phyloP scores from a whole-genome alignment of 92 coral and sea anemone genomes.

The Diadumene lineata region DNA sequence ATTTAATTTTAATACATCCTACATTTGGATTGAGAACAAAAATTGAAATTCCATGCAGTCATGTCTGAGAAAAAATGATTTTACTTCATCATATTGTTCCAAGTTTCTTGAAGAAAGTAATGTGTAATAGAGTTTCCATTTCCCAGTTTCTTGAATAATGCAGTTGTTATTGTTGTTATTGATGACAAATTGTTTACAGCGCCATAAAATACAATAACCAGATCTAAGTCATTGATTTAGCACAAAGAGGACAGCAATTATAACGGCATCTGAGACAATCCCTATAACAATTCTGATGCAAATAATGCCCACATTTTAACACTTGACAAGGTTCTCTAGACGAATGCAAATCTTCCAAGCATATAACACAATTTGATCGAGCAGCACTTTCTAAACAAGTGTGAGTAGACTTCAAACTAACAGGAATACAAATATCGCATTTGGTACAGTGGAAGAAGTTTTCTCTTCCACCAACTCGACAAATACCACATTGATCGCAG shows the following conservation, averaged over 20 bases:
- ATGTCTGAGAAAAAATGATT: no score
- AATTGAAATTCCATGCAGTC: no score
- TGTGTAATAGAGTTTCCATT: no score
- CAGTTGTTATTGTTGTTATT: background rate
- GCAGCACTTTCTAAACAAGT: constrained; percentile 85
- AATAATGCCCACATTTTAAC: constrained; percentile 84
- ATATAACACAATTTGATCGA: constrained; percentile 88
- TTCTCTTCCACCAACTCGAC: constrained; percentile 90
- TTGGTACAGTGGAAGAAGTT: constrained; percentile 77
- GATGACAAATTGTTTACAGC: background rate
- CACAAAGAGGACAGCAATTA: constrained; percentile 66
- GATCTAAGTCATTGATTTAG: constrained; percentile 49
- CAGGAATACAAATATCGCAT: constrained; percentile 85
- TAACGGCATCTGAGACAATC: constrained; percentile 55
- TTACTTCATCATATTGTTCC: background rate
- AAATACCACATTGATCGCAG: constrained; percentile 85
- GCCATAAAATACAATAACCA: background rate
- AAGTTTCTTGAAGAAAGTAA: background rate
- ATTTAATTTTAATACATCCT: no score
- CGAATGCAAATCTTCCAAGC: constrained; percentile 83
- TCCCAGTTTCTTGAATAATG: background rate
- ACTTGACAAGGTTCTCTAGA: constrained; percentile 88
- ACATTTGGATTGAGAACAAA: no score
- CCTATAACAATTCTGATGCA: constrained; percentile 81
- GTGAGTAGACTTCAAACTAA: constrained; percentile 58